Conservation (phyloP, 2,888 invertebrate species). For the Andrena camellia region DNA sequence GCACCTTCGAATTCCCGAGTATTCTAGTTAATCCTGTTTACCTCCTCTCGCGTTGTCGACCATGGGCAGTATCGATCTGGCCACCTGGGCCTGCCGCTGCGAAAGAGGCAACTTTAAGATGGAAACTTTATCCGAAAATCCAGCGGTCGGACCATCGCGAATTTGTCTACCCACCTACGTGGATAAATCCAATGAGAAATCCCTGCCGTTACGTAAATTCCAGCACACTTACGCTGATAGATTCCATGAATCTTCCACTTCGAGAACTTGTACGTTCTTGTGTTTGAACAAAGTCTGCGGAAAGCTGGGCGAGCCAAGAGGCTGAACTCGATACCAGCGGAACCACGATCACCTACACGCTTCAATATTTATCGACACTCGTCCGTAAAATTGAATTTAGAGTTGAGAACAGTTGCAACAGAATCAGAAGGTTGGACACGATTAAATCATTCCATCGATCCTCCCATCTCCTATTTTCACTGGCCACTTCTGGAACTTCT, state of each 20-base stretch:
- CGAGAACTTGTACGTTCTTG: constrained; percentile 37
- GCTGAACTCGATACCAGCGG: not conserved
- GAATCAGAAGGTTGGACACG: no score
- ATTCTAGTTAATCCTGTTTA: constrained; percentile 24
- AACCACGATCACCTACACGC: not conserved
- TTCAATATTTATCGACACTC: no score
- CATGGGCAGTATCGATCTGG: constrained; percentile 22
- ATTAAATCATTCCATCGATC: no score
- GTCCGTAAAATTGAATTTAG: no score
- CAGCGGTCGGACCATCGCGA: not conserved
- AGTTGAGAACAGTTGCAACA: no score
- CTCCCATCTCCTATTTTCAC: no score
- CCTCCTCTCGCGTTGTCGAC: constrained; percentile 1
- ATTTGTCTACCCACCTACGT: not conserved
- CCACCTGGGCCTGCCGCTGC: not conserved
- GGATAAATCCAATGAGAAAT: constrained; percentile 28
- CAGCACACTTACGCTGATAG: constrained; percentile 2
- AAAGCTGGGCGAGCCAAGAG: not conserved
- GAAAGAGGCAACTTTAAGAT: not conserved
- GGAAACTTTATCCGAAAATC: constrained; percentile 5
- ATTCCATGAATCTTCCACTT: constrained; percentile 37
- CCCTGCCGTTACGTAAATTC: constrained; percentile 23
- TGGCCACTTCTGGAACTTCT: no score
- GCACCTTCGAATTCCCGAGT: constrained; percentile 8
- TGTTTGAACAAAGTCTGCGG: constrained; percentile 51